Conservation (phyloP, 2,113 vertebrate genomes). For the Sinocyclocheilus anshuiensis region DNA sequence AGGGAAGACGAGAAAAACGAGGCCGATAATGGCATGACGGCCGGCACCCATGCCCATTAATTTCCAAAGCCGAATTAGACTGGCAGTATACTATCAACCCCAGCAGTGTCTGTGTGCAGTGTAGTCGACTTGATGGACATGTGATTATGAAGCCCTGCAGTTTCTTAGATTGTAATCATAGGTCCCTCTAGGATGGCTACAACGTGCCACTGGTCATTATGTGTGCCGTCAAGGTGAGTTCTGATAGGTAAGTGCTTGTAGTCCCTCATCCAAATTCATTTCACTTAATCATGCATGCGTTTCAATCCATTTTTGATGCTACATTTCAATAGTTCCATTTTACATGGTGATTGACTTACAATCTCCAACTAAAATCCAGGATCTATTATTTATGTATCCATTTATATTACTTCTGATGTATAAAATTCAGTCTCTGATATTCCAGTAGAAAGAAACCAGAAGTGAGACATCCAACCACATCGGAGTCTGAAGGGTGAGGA, state of each 20-base stretch:
- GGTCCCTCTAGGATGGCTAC: constrained; percentile 49
- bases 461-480: background rate
- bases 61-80: constrained; percentile 53
- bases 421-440: background rate
- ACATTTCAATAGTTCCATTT: constrained; percentile 22
- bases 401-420: background rate
- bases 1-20: constrained; percentile 24
- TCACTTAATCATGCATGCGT: constrained; percentile 2
- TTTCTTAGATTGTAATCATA: constrained; percentile 60
- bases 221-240: constrained; percentile 37
- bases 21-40: constrained; percentile 19
- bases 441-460: background rate
- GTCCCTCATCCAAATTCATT: background rate
- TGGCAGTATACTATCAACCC: constrained; percentile 44
- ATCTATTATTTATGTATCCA: constrained; percentile 18
- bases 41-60: constrained; percentile 51
- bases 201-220: constrained; percentile 46
- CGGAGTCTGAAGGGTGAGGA: constrained; percentile 19
- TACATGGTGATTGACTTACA: constrained; percentile 11
- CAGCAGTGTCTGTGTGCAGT: background rate
- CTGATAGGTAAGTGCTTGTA: constrained; percentile 24
- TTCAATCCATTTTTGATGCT: constrained; percentile 20
- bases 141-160: constrained; percentile 55
- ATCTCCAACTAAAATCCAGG: background rate
- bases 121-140: constrained; percentile 52